phyloP scores from a whole-genome alignment of 1,140 invertebrate genomes.

The Caenorhabditis briggsae region DNA sequence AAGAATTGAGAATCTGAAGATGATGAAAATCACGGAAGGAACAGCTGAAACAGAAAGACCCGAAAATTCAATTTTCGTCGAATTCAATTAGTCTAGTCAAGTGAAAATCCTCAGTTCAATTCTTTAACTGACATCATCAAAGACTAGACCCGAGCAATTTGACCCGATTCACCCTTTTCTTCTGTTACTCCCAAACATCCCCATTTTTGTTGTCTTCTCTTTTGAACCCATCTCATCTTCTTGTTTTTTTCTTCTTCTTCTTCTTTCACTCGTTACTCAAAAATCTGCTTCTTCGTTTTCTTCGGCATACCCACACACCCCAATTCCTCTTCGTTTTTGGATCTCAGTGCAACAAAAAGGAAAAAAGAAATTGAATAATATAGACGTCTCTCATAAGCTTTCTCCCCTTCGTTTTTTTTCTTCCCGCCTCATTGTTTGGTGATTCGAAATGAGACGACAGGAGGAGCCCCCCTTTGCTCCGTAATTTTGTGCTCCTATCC shows the following conservation, averaged over 20 bases:
- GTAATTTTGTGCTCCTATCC: slow-evolving; percentile 48
- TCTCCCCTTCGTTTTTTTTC: not conserved
- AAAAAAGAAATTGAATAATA: slow-evolving; percentile 52
- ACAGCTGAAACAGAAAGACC: too few relatives aligned
- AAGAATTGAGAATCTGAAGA: too few relatives aligned
- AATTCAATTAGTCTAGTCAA: not conserved
- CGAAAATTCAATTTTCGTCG: too few relatives aligned
- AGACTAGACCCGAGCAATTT: slow-evolving; percentile 9
- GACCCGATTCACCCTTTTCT: slow-evolving; percentile 4
- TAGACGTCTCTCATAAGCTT: not conserved
- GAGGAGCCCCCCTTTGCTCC: not conserved
- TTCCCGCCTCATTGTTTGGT: slow-evolving; percentile 32
- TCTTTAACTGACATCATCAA: slow-evolving; percentile 15
- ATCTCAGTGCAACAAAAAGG: slow-evolving; percentile 32
- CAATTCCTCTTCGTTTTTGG: not conserved
- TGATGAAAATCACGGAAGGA: too few relatives aligned
- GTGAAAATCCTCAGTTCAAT: not conserved
- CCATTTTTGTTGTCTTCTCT: not conserved
- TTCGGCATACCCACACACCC: not conserved
- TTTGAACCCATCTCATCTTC: not conserved
- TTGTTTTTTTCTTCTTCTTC: not conserved
- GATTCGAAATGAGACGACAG: slow-evolving; percentile 35
- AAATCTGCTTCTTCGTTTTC: not conserved
- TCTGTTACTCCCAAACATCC: too few relatives aligned
- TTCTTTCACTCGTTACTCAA: slow-evolving; percentile 11